Base-by-base conservation (phyloP, 1,140 invertebrate species). In the Leucophenga varia region DNA sequence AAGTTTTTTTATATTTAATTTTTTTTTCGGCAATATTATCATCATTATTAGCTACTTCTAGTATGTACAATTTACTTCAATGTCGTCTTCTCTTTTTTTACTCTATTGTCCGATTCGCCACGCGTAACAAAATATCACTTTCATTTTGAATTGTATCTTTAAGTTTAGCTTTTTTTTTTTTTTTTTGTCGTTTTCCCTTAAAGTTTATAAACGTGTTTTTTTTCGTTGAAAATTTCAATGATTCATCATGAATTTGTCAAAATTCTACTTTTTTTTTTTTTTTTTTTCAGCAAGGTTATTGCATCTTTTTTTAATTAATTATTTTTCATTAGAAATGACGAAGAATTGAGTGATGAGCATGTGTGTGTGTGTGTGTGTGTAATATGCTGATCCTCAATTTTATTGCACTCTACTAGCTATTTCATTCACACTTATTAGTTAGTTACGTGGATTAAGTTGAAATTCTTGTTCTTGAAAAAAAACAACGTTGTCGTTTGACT, bases 61-160 rank as follows among this genome's bases (percentile, higher is more conserved):
- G n/a, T n/a, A n/a, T n/a, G n/a, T n/a, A n/a, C n/a, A n/a, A n/a
- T n/a, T n/a, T n/a, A n/a, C n/a, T n/a, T n/a, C n/a, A n/a, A n/a
- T n/a, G n/a, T 48, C 10, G 16, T 43, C 43, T 31, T 51, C 21
- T 32, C 39, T 48, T 49, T 47, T 28, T 44, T 50, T 34, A 30
- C 22, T 44, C 42, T 39, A n/a, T 49, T 53, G 49, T n/a, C n/a
- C 36, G 22, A 51, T 64, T 57, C 54, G 42, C 19, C 47, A 48
- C 43, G 25, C 44, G 49, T 37, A 22, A 18, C 41, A 18, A 19
- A 44, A 54, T 49, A 61, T 63, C 63, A 65, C 59, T 68, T 63
- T 65, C 64, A 52, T 63, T 65, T 59, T 47, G 45, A 28, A 21
- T 47, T 50, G 17, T 42, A 39, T 22, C 42, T 30, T 35, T n/a